A percentile compares a stretch with the other conserved stretches of the same genome.
phyloP scores from a whole-genome alignment of 2,113 vertebrate species.

The Sinocyclocheilus anshuiensis region DNA sequence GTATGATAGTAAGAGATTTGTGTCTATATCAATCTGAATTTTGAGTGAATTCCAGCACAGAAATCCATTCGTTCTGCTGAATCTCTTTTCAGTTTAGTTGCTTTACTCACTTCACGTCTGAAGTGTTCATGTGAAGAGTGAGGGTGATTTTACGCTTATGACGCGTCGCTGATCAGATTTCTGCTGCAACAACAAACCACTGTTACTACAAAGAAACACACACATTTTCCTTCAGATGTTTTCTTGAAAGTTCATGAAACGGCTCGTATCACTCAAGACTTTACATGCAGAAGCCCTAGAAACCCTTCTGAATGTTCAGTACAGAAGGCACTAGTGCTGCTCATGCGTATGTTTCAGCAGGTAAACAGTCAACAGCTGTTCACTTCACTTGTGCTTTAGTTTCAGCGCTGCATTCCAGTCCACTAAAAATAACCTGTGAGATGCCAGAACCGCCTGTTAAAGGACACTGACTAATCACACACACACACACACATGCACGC shows the following conservation, averaged over 20 bases:
- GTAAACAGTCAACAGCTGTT: slow-evolving; percentile 70
- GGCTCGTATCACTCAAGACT: background rate
- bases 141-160: background rate
- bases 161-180: background rate
- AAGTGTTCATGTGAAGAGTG: background rate
- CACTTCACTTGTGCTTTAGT: slow-evolving; percentile 56
- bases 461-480: slow-evolving; percentile 53
- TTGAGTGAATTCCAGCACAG: background rate
- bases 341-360: slow-evolving; percentile 49
- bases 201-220: background rate
- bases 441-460: slow-evolving; percentile 63
- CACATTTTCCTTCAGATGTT: background rate
- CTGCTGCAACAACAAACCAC: background rate
- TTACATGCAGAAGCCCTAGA: background rate
- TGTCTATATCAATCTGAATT: background rate
- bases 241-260: background rate
- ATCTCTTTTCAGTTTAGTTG: background rate
- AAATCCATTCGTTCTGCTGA: background rate
- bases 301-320: background rate
- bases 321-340: background rate
- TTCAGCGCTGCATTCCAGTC: slow-evolving; percentile 65
- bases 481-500: no score
- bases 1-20: background rate
- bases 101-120: background rate
- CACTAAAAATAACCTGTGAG: slow-evolving; percentile 74